phyloP scores from a whole-genome alignment of 1,140 invertebrate species.

The Drosophila miranda region DNA sequence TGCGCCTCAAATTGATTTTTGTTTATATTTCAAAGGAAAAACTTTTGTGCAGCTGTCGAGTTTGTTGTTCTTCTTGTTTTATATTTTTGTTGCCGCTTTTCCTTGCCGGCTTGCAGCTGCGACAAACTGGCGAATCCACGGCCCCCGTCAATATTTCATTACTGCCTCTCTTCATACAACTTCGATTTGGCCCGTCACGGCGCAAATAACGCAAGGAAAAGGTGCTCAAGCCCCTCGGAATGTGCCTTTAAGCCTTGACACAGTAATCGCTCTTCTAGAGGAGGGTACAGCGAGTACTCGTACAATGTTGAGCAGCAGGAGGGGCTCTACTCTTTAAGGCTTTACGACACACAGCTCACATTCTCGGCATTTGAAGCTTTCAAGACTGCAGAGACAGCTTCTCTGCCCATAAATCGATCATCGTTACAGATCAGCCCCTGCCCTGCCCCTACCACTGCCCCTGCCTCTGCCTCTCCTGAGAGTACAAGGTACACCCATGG shows the following conservation, averaged over 20 bases:
- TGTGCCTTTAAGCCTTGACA: not conserved
- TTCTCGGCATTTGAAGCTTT: too few species aligned
- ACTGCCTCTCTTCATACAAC: slow-evolving; percentile 37
- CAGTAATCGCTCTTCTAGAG: too few species aligned
- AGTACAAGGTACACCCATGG: too few species aligned
- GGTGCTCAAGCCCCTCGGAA: not conserved
- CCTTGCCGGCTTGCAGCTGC: slow-evolving; percentile 51
- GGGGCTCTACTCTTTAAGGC: too few species aligned
- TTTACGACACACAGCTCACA: too few species aligned
- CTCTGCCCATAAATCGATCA: too few species aligned
- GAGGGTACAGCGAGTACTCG: too few species aligned
- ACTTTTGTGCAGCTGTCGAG: slow-evolving; percentile 72
- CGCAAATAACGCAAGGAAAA: slow-evolving; percentile 16
- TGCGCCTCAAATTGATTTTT: slow-evolving; percentile 77
- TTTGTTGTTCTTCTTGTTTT: slow-evolving; percentile 52
- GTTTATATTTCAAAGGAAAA: slow-evolving; percentile 76
- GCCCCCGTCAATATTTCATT: slow-evolving; percentile 38
- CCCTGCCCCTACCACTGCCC: too few species aligned
- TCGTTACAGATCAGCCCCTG: too few species aligned
- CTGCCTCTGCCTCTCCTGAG: too few species aligned
- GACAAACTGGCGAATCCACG: slow-evolving; percentile 52
- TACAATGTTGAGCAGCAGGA: too few species aligned
- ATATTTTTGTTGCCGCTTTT: slow-evolving; percentile 32
- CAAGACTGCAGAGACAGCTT: too few species aligned
- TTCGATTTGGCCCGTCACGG: slow-evolving; percentile 58